Base-by-base conservation (phyloP, 2,888 invertebrate species). In the Agriopis aurantiaria region DNA sequence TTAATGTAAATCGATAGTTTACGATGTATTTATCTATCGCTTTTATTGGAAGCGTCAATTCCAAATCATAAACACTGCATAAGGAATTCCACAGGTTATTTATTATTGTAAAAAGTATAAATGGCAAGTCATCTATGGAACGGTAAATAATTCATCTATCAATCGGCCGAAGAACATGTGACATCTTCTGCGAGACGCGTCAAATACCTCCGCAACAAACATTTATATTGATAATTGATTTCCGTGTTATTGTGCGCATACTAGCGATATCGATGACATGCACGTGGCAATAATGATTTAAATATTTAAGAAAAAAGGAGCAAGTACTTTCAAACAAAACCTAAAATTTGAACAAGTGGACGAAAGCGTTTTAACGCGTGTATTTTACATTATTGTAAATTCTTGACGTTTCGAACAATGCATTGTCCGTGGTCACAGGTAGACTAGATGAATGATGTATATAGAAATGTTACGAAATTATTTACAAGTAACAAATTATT, bases 61-160 rank as follows among this genome's bases (percentile, higher is more conserved):
- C 65, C 55, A 72, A 68, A 73, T 73, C 72, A 74, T 57, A 73
- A 72, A 75, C 53, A 76, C 69, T 62, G 68, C 71, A 73, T 73
- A 78, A 68, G 73, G 81, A 78, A 79, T 79, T 75, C 77, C 74
- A 77, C 80, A 78, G 71, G 77, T 82, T 78, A 83, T 80, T 81
- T 80, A 81, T 77, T 75, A 75, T 72, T 75, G 71, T 77, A 75
- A 76, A 76, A 75, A 80, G 75, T 74, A 69, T 79, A 85, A 88
- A 83, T 85, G 82, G 87, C 89, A 86, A 90, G 90, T 89, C 90
- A 90, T 85, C 84, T 83, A 82, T 65, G 76, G 82, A 87, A 85
- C 85, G 84, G 82, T 79, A 82, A 72, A 81, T 80, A 81, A 82
- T 82, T 82, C 86, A 91, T 90, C 86, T 83, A 88, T 91, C 89